Conservation (phyloP, 2,113 vertebrate species). For the Pycnonotus jocosus region DNA sequence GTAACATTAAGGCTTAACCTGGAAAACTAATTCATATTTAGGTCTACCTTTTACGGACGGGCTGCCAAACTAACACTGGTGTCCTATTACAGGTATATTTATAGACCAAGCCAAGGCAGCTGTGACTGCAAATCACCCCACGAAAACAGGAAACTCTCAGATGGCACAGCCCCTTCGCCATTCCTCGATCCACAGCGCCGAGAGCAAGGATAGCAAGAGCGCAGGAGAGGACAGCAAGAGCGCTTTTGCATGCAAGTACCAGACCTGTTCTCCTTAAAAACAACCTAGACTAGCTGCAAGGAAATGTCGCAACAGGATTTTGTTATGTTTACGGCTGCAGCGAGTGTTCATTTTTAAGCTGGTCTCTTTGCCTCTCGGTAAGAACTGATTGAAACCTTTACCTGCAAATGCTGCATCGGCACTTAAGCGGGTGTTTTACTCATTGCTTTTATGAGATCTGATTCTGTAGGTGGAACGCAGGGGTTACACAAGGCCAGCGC, state of each 20-base stretch:
- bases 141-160: background rate
- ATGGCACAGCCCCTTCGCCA: background rate
- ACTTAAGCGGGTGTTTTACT: background rate
- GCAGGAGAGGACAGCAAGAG: too few species aligned
- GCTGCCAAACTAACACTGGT: background rate
- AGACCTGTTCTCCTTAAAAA: background rate
- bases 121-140: background rate
- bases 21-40: background rate
- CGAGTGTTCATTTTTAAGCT: fast-evolving
- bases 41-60: background rate
- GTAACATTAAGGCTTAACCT: background rate
- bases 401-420: background rate
- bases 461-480: background rate
- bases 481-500: fast-evolving
- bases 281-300: background rate
- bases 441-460: background rate
- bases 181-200: background rate
- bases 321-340: background rate
- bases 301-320: background rate
- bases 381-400: background rate
- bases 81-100: background rate
- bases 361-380: background rate
- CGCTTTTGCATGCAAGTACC: background rate
- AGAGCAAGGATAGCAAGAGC: too few species aligned
- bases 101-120: background rate